Evolutionary conservation across 2,888 invertebrate genomes (phyloP).

Genomic region (Gastrophysa polygoni): DNA sequence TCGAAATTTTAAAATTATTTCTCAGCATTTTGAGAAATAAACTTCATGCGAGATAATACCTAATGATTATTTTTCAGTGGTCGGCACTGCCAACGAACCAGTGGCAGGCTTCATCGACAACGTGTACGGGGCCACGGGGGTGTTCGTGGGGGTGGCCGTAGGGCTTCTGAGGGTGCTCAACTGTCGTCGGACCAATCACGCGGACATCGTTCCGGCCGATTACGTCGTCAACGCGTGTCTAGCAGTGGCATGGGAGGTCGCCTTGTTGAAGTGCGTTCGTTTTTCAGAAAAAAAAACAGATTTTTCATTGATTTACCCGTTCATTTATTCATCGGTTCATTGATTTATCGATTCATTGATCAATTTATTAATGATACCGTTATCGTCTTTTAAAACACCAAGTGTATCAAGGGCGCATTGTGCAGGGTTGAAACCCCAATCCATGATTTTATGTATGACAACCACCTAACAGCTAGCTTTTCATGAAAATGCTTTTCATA

Average conservation of each 20-base stretch:
- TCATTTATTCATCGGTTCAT: too few relatives aligned
- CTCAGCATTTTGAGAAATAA: background rate
- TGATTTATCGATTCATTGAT: too few relatives aligned
- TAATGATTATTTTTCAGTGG: slow-evolving; percentile 40
- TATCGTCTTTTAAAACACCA: too few relatives aligned
- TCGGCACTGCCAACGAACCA: slow-evolving; percentile 46
- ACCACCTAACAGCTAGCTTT: too few relatives aligned
- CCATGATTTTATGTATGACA: too few relatives aligned
- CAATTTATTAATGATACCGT: too few relatives aligned
- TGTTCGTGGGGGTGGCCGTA: slow-evolving; percentile 60
- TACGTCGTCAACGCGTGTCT: slow-evolving; percentile 46
- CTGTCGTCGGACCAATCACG: slow-evolving; percentile 60
- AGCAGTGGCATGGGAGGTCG: slow-evolving; percentile 45
- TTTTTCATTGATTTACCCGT: too few relatives aligned
- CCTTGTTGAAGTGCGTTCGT: slow-evolving; percentile 40
- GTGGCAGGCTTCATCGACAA: slow-evolving; percentile 73
- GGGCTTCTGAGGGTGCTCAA: slow-evolving; percentile 68
- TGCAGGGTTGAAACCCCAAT: too few relatives aligned
- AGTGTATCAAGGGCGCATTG: too few relatives aligned
- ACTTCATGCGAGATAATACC: background rate
- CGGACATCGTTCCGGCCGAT: slow-evolving; percentile 71
- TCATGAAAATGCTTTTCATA: too few relatives aligned
- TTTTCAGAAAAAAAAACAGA: background rate
- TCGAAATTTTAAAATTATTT: too few relatives aligned
- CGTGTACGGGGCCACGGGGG: slow-evolving; percentile 65